Evolutionary conservation across 2,113 vertebrate genomes (phyloP).

Genomic region (Edolisoma coerulescens): DNA sequence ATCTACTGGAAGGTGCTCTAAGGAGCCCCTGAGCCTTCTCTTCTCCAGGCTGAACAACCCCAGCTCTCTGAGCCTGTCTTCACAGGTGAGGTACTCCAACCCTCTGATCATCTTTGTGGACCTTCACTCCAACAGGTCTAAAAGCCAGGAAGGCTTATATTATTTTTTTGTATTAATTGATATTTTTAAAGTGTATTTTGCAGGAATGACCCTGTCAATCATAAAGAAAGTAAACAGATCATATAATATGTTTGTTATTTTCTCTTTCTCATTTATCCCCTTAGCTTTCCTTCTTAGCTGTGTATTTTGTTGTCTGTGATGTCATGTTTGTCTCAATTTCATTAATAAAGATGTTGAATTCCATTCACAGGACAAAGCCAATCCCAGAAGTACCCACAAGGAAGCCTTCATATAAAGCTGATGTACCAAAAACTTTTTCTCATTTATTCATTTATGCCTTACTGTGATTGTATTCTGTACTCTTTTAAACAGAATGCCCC

Average conservation of each 20-base stretch:
- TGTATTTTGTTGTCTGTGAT: not conserved
- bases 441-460: not conserved
- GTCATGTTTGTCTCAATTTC: not conserved
- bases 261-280: not conserved
- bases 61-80: not conserved
- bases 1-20: not conserved
- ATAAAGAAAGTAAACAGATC: not conserved
- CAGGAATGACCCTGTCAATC: not conserved
- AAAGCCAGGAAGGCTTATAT: not conserved
- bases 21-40: not conserved
- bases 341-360: not conserved
- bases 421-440: not conserved
- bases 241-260: not conserved
- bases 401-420: not conserved
- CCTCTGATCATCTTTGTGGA: not conserved
- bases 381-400: not conserved
- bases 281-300: not conserved
- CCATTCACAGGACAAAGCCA: not conserved
- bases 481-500: not conserved
- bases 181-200: not conserved
- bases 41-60: not conserved
- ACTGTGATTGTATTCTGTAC: not conserved
- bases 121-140: not conserved
- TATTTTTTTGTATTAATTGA: not conserved
- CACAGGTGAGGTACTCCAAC: not conserved